These are phyloP conservation scores for Erynnis tages DNA, from an alignment of 2,888 invertebrate genomes.

Conservation along the genomic window DNA sequence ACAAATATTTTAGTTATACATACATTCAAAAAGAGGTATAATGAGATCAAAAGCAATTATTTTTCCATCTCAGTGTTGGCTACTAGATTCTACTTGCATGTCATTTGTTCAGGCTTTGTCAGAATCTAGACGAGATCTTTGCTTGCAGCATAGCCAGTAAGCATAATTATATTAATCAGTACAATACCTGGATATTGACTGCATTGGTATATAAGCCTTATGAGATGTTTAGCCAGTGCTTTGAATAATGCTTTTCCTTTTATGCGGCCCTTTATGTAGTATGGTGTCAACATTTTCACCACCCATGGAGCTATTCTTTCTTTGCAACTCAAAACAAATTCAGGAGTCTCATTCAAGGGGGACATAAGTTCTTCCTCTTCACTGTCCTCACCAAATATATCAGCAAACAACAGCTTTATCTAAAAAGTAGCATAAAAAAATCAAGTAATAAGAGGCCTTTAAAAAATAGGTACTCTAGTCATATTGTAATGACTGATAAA, in stretches of 20 bases:
- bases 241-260: constrained; percentile 83
- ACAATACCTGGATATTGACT: constrained; percentile 82
- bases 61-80: no score
- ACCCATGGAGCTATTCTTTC: constrained; percentile 83
- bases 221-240: constrained; percentile 80
- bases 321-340: constrained; percentile 78
- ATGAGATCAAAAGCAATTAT: no score
- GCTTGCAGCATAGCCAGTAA: no score
- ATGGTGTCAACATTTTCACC: constrained; percentile 83
- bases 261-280: constrained; percentile 82
- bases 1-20: no score
- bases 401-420: constrained; percentile 65
- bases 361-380: constrained; percentile 78
- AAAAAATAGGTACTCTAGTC: no score
- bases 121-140: no score
- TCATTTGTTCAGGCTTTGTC: no score
- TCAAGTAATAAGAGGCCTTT: no score
- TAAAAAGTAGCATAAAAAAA: constrained; percentile 49
- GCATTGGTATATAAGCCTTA: constrained; percentile 79
- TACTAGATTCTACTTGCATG: no score
- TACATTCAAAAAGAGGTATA: no score
- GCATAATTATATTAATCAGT: background rate
- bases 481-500: no score
- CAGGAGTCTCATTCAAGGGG: constrained; percentile 74
- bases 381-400: constrained; percentile 76